These are phyloP conservation scores for Diarsia dahlii DNA, from an alignment of 2,888 invertebrate species.

Conservation along the genomic window DNA sequence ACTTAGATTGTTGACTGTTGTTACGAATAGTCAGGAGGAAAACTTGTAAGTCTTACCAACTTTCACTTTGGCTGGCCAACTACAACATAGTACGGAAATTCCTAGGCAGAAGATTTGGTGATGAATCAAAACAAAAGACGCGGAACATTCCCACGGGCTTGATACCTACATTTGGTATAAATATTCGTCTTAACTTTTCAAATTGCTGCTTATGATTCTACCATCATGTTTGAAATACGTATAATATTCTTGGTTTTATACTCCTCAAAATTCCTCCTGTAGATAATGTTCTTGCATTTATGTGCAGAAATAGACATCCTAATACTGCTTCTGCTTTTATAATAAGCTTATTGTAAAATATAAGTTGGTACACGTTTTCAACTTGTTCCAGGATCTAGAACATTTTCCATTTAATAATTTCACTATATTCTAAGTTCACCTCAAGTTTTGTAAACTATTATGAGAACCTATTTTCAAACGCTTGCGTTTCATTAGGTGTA, in stretches of 20 bases:
- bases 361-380: no score
- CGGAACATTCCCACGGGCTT: background rate
- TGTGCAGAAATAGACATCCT: background rate
- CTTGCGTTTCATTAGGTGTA: background rate
- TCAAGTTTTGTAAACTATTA: background rate
- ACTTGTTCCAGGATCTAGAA: background rate
- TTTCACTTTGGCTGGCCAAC: no score
- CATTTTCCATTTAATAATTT: background rate
- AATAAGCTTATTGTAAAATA: background rate
- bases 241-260: background rate
- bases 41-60: background rate
- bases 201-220: background rate
- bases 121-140: no score
- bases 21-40: background rate
- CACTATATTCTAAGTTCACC: background rate
- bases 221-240: background rate
- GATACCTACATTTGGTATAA: background rate
- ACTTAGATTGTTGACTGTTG: background rate
- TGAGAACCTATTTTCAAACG: background rate
- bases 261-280: no score
- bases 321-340: background rate
- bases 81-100: no score
- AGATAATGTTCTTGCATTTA: background rate
- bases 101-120: no score
- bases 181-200: conserved; percentile 1